Evolutionary conservation across 2,797 vertebrate species (phyloP).

Genomic region (Adrianichthys oophorus): DNA sequence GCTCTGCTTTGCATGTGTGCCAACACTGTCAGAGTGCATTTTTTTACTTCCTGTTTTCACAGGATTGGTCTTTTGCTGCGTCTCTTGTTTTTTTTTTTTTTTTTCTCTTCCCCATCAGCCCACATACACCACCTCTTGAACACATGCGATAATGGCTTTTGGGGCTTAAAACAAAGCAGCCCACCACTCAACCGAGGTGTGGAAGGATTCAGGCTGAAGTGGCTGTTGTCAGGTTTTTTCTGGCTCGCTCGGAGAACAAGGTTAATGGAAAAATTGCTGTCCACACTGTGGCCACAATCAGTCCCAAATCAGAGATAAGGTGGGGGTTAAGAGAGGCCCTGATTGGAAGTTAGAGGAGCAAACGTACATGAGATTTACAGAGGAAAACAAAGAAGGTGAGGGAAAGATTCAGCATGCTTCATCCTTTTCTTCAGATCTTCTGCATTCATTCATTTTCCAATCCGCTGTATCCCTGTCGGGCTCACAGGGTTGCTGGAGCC

Average conservation of each 20-base stretch:
- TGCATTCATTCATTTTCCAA: too few species aligned
- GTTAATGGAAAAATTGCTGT: constrained; percentile 63
- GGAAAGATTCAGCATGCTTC: not conserved
- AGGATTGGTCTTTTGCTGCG: constrained; percentile 8
- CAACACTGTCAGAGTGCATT: constrained; percentile 4
- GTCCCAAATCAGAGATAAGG: constrained; percentile 56
- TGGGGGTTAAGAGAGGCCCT: constrained; percentile 39
- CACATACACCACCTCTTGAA: not conserved
- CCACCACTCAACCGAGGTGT: constrained; percentile 5
- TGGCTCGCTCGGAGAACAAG: constrained; percentile 38
- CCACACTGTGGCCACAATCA: constrained; percentile 27
- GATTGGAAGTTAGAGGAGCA: constrained; percentile 39
- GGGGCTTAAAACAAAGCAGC: constrained; percentile 9
- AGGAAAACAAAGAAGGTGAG: not conserved
- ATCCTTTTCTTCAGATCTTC: too few species aligned
- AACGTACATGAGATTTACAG: constrained; percentile 21
- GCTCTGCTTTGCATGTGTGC: constrained; percentile 20
- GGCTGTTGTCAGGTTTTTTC: constrained; percentile 18
- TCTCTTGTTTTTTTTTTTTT: constrained; percentile 22
- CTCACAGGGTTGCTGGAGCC: too few species aligned
- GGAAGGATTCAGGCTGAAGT: constrained; percentile 21
- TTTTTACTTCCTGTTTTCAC: constrained; percentile 16
- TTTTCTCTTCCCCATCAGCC: constrained; percentile 12
- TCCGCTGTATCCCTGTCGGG: too few species aligned
- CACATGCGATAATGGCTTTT: constrained; percentile 7